Conservation (phyloP, 2,797 vertebrate genomes). For the Oreochromis mossambicus region DNA sequence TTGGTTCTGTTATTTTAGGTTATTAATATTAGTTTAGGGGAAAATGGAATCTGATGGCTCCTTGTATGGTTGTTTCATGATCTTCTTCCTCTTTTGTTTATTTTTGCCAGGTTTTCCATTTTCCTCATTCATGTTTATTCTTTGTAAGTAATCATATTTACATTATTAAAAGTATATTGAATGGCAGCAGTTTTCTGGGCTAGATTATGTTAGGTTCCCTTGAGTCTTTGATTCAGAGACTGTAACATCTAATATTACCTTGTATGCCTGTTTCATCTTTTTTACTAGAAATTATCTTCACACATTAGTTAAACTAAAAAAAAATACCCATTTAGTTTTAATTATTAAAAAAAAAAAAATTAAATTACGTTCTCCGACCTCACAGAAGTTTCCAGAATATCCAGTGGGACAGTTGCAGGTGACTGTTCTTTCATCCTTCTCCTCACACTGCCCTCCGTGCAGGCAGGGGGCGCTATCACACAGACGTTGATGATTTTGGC, state of each 20-base stretch:
- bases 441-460: conserved; percentile 74
- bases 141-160: neutral
- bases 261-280: neutral
- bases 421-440: conserved; percentile 34
- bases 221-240: neutral
- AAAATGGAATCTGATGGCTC: neutral
- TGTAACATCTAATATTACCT: neutral
- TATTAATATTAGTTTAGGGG: neutral
- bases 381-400: conserved; percentile 73
- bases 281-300: neutral
- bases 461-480: conserved; percentile 76
- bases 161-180: neutral
- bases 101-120: neutral
- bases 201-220: neutral
- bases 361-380: conserved; percentile 61
- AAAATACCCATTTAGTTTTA: neutral
- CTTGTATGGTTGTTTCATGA: neutral
- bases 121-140: neutral
- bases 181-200: neutral
- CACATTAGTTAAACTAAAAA: neutral
- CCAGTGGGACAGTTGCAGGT: conserved; percentile 72
- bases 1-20: neutral
- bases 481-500: conserved; percentile 55
- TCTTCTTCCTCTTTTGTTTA: neutral
- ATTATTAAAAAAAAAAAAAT: neutral